Percentiles rank a stretch among this genome's conserved stretches.
Conservation (phyloP, 2,888 invertebrate genomes). For the Megamerina dolium region DNA sequence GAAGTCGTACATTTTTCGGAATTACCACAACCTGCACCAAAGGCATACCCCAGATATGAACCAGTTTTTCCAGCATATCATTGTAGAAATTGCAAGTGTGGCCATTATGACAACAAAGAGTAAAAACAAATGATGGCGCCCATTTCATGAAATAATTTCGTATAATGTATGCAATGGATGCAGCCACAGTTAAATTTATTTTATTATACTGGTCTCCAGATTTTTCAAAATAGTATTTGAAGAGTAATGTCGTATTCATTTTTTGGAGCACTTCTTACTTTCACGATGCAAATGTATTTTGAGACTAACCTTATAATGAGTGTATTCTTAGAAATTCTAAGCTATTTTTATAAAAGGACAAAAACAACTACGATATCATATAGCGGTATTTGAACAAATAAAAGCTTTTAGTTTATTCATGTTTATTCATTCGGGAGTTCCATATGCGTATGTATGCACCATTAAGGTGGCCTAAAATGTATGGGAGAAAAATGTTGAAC, state of each 20-base stretch:
- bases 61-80: not conserved
- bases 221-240: not conserved
- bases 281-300: no score
- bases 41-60: constrained; percentile 1
- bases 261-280: no score
- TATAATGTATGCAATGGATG: not conserved
- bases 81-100: constrained; percentile 1
- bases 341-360: no score
- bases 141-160: not conserved
- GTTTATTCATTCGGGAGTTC: no score
- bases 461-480: no score
- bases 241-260: constrained; percentile 3
- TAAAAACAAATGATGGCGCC: not conserved
- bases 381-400: no score
- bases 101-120: not conserved
- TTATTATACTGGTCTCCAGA: constrained; percentile 1
- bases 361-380: no score
- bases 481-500: no score
- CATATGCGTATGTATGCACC: no score
- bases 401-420: no score
- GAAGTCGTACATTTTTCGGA: not conserved
- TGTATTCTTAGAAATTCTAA: no score
- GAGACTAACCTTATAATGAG: no score
- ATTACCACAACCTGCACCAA: constrained; percentile 1
- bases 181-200: not conserved